These are phyloP conservation scores for Acanthosepion lycidas DNA, from an alignment of 2,888 invertebrate species.

Conservation along the genomic window DNA sequence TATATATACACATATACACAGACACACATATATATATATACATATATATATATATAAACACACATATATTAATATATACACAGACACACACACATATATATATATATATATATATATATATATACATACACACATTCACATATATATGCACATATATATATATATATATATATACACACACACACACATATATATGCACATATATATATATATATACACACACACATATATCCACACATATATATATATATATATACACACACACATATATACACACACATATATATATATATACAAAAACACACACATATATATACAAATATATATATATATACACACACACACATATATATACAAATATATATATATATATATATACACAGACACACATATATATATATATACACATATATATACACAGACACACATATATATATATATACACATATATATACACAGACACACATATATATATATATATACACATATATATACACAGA, in stretches of 20 bases:
- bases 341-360: no score
- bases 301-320: not conserved
- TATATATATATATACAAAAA: no score
- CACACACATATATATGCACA: not conserved
- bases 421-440: constrained; percentile 23
- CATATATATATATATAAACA: not conserved
- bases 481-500: constrained; percentile 44
- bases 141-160: constrained; percentile 43
- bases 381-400: no score
- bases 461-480: not conserved
- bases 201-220: constrained; percentile 41
- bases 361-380: no score
- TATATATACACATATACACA: not conserved
- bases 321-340: not conserved
- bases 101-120: not conserved
- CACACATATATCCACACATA: constrained; percentile 47
- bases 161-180: constrained; percentile 42
- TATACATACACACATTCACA: constrained; percentile 35
- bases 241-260: constrained; percentile 43
- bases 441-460: not conserved
- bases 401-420: not conserved
- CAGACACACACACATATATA: not conserved
- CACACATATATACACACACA: constrained; percentile 2
- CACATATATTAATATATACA: constrained; percentile 23
- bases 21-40: not conserved